Conservation (phyloP, 2,888 invertebrate species). For the Ennomos fuscantarius region DNA sequence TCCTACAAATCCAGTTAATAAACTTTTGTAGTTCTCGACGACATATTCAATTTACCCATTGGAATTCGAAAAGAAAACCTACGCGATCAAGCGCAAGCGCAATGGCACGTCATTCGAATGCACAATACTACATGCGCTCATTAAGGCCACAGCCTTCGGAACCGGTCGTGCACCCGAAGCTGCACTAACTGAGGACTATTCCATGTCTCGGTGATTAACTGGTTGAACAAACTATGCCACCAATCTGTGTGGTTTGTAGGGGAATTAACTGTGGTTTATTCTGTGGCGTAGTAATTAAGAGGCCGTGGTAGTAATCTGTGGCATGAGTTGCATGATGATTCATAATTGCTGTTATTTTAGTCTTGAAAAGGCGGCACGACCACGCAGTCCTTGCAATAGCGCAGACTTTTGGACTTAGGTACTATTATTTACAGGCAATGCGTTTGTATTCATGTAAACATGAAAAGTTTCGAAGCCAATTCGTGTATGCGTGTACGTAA, state of each 20-base stretch:
- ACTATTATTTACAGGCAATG: too few species aligned
- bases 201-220: not conserved
- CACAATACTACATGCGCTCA: slow-evolving; percentile 31
- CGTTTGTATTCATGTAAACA: too few species aligned
- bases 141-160: slow-evolving; percentile 39
- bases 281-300: not conserved
- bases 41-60: slow-evolving; percentile 18
- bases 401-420: too few species aligned
- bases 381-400: too few species aligned
- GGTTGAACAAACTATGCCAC: too few species aligned
- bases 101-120: slow-evolving; percentile 30
- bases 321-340: too few species aligned
- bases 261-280: too few species aligned
- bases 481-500: too few species aligned
- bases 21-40: not conserved
- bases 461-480: too few species aligned
- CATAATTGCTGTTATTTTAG: not conserved
- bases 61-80: slow-evolving; percentile 20
- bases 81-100: slow-evolving; percentile 29
- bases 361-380: not conserved
- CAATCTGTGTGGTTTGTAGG: too few species aligned
- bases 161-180: slow-evolving; percentile 31
- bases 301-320: too few species aligned
- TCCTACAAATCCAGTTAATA: too few species aligned
- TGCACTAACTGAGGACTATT: slow-evolving; percentile 5